Conservation (phyloP, 2,888 invertebrate species). For the Ectobius pallidus region DNA sequence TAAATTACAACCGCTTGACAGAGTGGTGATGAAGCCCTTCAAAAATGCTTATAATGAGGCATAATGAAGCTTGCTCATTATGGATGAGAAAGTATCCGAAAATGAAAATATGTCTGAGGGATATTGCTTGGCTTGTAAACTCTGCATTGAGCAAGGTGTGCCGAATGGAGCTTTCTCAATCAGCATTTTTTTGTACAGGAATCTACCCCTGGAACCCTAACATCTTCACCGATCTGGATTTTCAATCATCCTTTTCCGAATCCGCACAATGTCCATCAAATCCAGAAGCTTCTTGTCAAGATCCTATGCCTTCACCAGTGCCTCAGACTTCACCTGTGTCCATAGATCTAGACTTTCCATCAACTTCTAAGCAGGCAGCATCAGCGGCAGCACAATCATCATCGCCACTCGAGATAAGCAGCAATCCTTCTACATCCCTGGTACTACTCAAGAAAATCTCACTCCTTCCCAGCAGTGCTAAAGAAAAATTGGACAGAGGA, state of each 20-base stretch:
- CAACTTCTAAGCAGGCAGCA: background rate
- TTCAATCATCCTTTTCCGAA: background rate
- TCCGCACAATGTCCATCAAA: too few relatives aligned
- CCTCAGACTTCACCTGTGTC: background rate
- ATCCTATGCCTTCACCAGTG: background rate
- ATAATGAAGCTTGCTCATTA: background rate
- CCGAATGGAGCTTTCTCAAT: conserved; percentile 17
- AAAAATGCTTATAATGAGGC: too few relatives aligned
- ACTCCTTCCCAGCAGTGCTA: background rate
- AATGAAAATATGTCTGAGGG: background rate
- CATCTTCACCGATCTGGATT: conserved; percentile 4
- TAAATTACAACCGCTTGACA: background rate
- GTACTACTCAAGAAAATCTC: background rate
- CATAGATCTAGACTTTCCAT: background rate
- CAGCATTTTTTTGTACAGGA: background rate
- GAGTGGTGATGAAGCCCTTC: background rate
- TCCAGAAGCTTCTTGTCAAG: background rate
- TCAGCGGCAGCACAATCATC: background rate
- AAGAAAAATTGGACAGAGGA: background rate
- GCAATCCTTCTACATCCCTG: background rate
- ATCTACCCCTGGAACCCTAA: conserved; percentile 14
- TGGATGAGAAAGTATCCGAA: background rate
- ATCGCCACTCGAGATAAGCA: background rate
- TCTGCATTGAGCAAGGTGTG: conserved; percentile 13
- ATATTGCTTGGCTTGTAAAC: conserved; percentile 3